A percentile compares a stretch with the other conserved stretches of the same genome.
Conservation (phyloP, 2,113 vertebrate genomes). For the Heterotis niloticus region DNA sequence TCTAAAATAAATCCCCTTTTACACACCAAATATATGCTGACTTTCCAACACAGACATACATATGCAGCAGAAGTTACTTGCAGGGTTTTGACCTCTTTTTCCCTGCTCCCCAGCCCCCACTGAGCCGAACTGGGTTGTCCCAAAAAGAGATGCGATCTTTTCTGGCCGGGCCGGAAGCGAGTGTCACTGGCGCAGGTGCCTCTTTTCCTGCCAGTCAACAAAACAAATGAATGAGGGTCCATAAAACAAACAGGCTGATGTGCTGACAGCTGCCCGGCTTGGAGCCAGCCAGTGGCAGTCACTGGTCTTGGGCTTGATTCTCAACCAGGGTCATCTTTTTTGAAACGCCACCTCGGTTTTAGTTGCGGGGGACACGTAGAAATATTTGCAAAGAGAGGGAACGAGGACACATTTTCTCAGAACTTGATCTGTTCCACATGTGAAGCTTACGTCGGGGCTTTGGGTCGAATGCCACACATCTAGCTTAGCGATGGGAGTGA, state of each 20-base stretch:
- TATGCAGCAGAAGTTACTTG: conserved; percentile 43
- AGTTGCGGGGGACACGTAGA: conserved; percentile 69
- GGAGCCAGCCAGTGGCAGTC: background rate
- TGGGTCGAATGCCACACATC: conserved; percentile 39
- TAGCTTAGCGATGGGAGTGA: conserved; percentile 39
- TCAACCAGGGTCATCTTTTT: background rate
- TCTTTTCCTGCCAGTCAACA: conserved; percentile 64
- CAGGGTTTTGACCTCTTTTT: conserved; percentile 69
- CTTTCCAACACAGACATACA: background rate
- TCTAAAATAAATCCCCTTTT: background rate
- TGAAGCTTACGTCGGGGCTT: conserved; percentile 36
- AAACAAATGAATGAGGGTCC: background rate
- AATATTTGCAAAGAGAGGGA: conserved; percentile 63
- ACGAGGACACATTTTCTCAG: conserved; percentile 54
- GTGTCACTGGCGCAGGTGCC: conserved; percentile 54
- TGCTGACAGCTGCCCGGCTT: background rate
- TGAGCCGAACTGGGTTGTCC: conserved; percentile 73
- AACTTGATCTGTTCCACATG: conserved; percentile 64
- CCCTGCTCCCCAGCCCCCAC: conserved; percentile 87
- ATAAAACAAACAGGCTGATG: background rate
- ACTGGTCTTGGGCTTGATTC: background rate
- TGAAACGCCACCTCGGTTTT: conserved; percentile 46
- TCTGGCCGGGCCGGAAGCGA: conserved; percentile 52
- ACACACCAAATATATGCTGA: background rate
- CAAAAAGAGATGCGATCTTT: conserved; percentile 81